phyloP scores from a whole-genome alignment of 2,113 vertebrate species.

The Rostratula benghalensis region DNA sequence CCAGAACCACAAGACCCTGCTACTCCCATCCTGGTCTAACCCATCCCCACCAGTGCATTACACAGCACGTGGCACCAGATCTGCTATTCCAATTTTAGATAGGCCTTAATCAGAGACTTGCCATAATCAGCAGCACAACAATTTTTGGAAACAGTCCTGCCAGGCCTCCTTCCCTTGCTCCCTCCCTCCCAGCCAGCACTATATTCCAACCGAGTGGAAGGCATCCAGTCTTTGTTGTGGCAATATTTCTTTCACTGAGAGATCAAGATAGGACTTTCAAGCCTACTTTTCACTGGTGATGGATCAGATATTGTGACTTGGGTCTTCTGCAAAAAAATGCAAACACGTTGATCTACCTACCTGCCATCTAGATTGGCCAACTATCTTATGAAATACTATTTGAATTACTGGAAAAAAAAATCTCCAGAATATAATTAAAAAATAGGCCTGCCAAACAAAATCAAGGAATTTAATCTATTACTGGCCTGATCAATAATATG shows the following conservation, averaged over 20 bases:
- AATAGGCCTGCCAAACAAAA: constrained; percentile 29
- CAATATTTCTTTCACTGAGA: not conserved
- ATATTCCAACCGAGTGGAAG: not conserved
- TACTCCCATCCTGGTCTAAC: not conserved
- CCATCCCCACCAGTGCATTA: not conserved
- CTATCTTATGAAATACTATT: not conserved
- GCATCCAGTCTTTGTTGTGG: not conserved
- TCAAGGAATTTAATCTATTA: constrained; percentile 1
- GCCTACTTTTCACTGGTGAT: not conserved
- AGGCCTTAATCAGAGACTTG: not conserved
- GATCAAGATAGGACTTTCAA: not conserved
- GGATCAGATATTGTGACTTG: not conserved
- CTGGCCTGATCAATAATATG: not conserved
- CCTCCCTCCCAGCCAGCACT: not conserved
- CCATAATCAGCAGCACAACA: not conserved
- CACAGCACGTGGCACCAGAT: accelerated
- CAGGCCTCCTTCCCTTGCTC: not conserved
- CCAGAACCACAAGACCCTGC: not conserved
- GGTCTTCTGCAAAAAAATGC: not conserved
- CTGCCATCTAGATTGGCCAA: not conserved
- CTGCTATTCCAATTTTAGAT: not conserved
- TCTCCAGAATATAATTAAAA: not conserved
- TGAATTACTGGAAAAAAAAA: not conserved
- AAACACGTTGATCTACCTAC: not conserved
- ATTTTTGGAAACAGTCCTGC: not conserved